These are phyloP conservation scores for Melinaea menophilus DNA, from an alignment of 2,888 invertebrate species.

Conservation along the genomic window DNA sequence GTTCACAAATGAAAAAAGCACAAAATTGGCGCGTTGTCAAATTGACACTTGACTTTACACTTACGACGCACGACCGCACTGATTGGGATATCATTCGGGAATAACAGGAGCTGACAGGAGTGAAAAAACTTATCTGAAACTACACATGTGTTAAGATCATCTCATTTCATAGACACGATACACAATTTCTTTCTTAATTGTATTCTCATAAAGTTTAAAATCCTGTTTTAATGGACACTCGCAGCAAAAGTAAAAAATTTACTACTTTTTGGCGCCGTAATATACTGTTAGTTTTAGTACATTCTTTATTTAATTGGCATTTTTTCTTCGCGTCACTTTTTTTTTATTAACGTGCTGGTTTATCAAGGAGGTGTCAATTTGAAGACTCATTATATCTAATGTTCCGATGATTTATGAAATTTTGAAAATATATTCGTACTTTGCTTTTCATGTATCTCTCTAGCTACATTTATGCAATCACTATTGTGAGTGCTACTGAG, in stretches of 20 bases:
- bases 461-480: too few relatives aligned
- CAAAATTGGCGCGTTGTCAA: constrained; percentile 58
- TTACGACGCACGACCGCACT: constrained; percentile 49
- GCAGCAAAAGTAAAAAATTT: constrained; percentile 29
- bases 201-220: constrained; percentile 14
- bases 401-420: too few relatives aligned
- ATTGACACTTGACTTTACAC: constrained; percentile 51
- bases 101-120: constrained; percentile 60
- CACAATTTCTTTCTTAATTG: constrained; percentile 14
- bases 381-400: not conserved
- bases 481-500: too few relatives aligned
- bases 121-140: constrained; percentile 55
- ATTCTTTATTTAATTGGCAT: constrained; percentile 27
- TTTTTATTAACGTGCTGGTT: not conserved
- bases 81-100: constrained; percentile 51
- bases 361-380: not conserved
- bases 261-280: constrained; percentile 59
- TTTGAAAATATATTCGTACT: too few relatives aligned
- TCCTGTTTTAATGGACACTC: constrained; percentile 28
- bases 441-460: too few relatives aligned
- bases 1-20: constrained; percentile 36
- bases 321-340: constrained; percentile 2
- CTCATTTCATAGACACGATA: constrained; percentile 12
- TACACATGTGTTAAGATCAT: constrained; percentile 35
- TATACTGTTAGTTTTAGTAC: constrained; percentile 16